phyloP scores from a whole-genome alignment of 2,113 vertebrate species.

The Sus scrofa region DNA sequence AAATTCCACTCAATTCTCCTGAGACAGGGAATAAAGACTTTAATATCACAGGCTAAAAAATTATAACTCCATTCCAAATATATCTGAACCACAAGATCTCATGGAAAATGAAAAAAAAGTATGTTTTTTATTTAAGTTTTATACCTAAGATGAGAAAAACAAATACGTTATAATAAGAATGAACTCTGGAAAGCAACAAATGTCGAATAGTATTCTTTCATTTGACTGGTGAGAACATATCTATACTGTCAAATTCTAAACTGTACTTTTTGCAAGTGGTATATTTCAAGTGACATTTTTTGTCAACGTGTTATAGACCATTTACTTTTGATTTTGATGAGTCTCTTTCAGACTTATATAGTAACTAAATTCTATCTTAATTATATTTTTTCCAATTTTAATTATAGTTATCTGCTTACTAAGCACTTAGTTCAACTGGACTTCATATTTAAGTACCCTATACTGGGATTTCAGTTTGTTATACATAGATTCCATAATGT shows the following conservation, averaged over 20 bases:
- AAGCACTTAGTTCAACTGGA: neutral
- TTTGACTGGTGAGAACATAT: neutral
- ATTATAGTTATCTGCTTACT: neutral
- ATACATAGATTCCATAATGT: neutral
- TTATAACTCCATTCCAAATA: constrained; percentile 60
- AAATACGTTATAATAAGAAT: constrained; percentile 40
- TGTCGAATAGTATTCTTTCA: constrained; percentile 19
- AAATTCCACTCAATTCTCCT: constrained; percentile 60
- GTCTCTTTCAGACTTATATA: neutral
- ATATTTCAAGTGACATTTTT: constrained; percentile 23
- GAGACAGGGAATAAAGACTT: constrained; percentile 51
- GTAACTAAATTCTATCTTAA: neutral
- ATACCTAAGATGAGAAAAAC: constrained; percentile 21
- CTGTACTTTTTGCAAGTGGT: neutral
- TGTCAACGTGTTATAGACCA: neutral
- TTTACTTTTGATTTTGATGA: neutral
- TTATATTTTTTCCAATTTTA: constrained; percentile 6
- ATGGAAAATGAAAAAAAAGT: neutral
- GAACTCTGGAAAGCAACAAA: constrained; percentile 23
- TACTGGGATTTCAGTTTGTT: neutral
- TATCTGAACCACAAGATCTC: constrained; percentile 39
- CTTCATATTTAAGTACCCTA: neutral
- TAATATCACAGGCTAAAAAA: constrained; percentile 43
- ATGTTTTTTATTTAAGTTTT: constrained; percentile 64
- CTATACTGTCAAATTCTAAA: neutral